Evolutionary conservation across 2,888 invertebrate species (phyloP).

Genomic region (Lycaena phlaeas): DNA sequence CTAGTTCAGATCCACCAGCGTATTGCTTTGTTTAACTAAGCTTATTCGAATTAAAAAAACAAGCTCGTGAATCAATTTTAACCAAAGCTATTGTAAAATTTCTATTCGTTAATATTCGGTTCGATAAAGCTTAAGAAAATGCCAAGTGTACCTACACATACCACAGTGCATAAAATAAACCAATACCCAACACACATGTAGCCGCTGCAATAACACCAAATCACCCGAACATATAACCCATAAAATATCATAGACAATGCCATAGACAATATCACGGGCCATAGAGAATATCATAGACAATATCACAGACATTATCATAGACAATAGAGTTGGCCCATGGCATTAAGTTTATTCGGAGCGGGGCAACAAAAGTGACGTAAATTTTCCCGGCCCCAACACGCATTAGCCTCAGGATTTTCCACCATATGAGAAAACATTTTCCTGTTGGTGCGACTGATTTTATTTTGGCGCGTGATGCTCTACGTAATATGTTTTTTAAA

Average conservation of each 20-base stretch:
- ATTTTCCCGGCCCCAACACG: constrained; percentile 50
- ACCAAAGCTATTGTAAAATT: no score
- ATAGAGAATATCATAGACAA: constrained; percentile 28
- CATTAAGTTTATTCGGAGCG: constrained; percentile 49
- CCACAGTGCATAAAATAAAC: no score
- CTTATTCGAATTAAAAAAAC: no score
- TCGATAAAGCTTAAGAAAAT: no score
- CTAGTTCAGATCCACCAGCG: no score
- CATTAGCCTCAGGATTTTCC: constrained; percentile 57
- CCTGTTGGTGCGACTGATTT: constrained; percentile 32
- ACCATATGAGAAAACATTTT: constrained; percentile 68
- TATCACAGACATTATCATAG: background rate
- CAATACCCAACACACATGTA: constrained; percentile 8
- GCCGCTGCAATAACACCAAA: constrained; percentile 8
- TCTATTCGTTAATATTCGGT: no score
- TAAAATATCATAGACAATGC: constrained; percentile 24
- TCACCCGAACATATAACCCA: constrained; percentile 17
- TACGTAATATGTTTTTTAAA: constrained; percentile 24
- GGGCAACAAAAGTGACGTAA: constrained; percentile 63
- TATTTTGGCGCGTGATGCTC: constrained; percentile 34
- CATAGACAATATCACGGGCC: constrained; percentile 13
- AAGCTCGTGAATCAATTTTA: no score
- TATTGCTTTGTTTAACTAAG: no score
- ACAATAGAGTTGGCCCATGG: constrained; percentile 19
- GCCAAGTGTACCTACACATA: no score